Evolutionary conservation across 2,797 vertebrate species (phyloP), one percentile per base, ranked within the genome.

Genomic region (Gymnothorax javanicus): DNA sequence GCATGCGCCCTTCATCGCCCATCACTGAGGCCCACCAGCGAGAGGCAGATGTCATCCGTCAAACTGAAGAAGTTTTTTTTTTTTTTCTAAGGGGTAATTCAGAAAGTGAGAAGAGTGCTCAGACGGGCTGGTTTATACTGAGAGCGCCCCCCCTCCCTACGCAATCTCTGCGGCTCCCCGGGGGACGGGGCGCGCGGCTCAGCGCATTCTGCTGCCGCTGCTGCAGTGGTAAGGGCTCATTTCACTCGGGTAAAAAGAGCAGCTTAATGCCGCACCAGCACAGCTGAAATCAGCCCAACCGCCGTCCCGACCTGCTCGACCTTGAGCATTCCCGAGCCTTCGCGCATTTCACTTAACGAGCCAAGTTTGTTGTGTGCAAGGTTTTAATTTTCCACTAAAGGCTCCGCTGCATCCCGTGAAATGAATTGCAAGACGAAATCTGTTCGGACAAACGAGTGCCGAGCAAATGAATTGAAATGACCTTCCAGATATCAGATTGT

Each of bases 31-130:
- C 50, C 71, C 71, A 17, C 71, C 71, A 17, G 33, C 12, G 71
- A 33, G 71, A 75, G 71, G 71, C 71, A 75, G 33, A 75, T 75
- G 71, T 20, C 17, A 77, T 77, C 73, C 73, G 52, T 77, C 73
- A 77, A 50, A 50, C 73, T 7, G 73, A 52, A 73, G 17, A 33
- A 33, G 13, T 27, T 3, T 62, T 33, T 73, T 15, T 73, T 13
- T 52, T 50, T 17, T 4, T 8, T 6, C 33, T 43, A 43, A 17
- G 50, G 73, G 73, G 73, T 50, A 75, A 43, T 50, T 43, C 13
- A 50, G 73, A 43, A 50, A 17, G 73, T 75, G 73, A 43, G 20
- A 2, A 13, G 3, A 17, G 20, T n/a, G 62, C 62, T 67, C 62
- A 67, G 62, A 50, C 4, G 33, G 50, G 33, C 73, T 75, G 1